A percentile compares a stretch with the other conserved stretches of the same genome.
phyloP scores from a whole-genome alignment of 2,113 vertebrate genomes.

The Hippocampus guttulatus region DNA sequence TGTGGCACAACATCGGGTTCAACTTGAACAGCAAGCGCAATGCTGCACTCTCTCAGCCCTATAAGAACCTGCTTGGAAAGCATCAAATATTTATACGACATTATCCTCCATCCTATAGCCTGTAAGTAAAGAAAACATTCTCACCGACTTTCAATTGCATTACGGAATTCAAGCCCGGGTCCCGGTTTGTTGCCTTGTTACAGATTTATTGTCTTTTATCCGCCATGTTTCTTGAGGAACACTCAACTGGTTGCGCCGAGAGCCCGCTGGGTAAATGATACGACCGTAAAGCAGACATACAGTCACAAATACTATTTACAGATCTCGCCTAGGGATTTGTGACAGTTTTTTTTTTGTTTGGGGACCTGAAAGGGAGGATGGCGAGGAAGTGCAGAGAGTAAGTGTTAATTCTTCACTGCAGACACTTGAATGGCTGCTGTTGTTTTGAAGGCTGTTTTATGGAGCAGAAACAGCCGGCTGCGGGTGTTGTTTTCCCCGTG shows the following conservation, averaged over 20 bases:
- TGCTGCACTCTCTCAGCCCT: slow-evolving; percentile 76
- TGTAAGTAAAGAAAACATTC: slow-evolving; percentile 55
- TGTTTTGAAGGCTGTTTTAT: slow-evolving; percentile 66
- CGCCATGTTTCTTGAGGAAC: slow-evolving; percentile 22
- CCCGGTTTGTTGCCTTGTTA: slow-evolving; percentile 24
- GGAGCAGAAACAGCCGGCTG: slow-evolving; percentile 62
- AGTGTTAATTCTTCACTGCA: slow-evolving; percentile 49
- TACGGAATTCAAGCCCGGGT: slow-evolving; percentile 26
- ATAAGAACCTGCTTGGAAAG: slow-evolving; percentile 75
- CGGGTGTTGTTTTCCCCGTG: slow-evolving; percentile 63
- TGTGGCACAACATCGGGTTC: slow-evolving; percentile 38
- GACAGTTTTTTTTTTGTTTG: slow-evolving; percentile 38
- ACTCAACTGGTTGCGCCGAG: slow-evolving; percentile 24
- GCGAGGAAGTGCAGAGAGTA: slow-evolving; percentile 36
- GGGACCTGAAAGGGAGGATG: slow-evolving; percentile 39
- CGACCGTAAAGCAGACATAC: slow-evolving; percentile 12
- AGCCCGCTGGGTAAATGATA: slow-evolving; percentile 27
- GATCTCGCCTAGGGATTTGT: slow-evolving; percentile 27
- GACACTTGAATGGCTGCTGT: slow-evolving; percentile 56
- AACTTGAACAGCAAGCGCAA: slow-evolving; percentile 79
- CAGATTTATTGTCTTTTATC: slow-evolving; percentile 31
- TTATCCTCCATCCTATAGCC: slow-evolving; percentile 67
- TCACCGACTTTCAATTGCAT: slow-evolving; percentile 41
- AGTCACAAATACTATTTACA: slow-evolving; percentile 35
- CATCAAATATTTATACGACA: slow-evolving; percentile 77